A percentile compares a stretch with the other conserved stretches of the same genome.
Conservation (phyloP, 2,888 invertebrate genomes). For the Pelosia muscerda region DNA sequence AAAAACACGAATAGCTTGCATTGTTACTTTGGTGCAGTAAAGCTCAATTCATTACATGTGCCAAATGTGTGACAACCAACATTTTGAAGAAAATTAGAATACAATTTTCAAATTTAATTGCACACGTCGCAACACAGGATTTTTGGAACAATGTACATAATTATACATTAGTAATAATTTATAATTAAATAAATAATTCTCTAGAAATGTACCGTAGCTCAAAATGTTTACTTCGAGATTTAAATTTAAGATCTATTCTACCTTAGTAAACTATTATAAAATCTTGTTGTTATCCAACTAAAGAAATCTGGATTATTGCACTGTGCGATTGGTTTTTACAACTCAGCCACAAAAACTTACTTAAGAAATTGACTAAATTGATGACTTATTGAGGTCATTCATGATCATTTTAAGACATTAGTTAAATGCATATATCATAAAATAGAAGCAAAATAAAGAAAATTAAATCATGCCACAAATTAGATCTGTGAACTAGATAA, state of each 20-base stretch:
- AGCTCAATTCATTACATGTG: conserved; percentile 76
- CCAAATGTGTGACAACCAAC: conserved; percentile 67
- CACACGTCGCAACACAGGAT: conserved; percentile 62
- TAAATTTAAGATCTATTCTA: conserved; percentile 74
- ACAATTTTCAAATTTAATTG: conserved; percentile 56
- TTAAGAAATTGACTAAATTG: conserved; percentile 16
- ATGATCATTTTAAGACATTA: not conserved
- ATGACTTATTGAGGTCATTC: not conserved
- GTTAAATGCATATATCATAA: not conserved
- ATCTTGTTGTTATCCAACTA: conserved; percentile 63
- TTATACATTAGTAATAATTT: conserved; percentile 74
- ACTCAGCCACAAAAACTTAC: not conserved
- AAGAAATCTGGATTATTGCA: conserved; percentile 46
- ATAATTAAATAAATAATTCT: conserved; percentile 64
- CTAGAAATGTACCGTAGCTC: conserved; percentile 79
- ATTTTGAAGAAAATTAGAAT: conserved; percentile 39
- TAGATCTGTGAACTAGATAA: not conserved
- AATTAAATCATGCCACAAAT: not conserved
- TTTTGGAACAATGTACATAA: conserved; percentile 84
- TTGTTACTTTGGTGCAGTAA: conserved; percentile 63
- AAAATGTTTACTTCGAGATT: conserved; percentile 77
- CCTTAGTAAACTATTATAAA: conserved; percentile 62
- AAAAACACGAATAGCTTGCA: conserved; percentile 66
- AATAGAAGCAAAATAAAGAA: too few relatives aligned
- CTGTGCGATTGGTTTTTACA: conserved; percentile 42